Evolutionary conservation across 1,140 invertebrate genomes (phyloP).

Genomic region (Helicorthomorpha holstii): DNA sequence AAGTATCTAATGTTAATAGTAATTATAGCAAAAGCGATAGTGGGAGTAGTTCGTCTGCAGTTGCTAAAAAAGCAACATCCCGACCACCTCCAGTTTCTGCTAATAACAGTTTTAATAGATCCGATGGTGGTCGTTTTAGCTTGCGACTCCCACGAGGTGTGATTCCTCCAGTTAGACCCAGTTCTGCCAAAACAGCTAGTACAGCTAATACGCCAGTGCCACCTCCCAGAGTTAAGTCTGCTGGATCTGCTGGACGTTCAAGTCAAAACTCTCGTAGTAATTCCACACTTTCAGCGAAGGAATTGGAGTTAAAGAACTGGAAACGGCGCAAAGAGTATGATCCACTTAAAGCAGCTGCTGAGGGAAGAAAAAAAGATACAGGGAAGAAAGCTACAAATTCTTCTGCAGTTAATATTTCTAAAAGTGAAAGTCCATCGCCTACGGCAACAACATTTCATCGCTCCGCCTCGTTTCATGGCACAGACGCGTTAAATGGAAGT

Average conservation of each 20-base stretch:
- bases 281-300: slow-evolving; percentile 43
- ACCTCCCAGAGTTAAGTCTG: not conserved
- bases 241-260: not conserved
- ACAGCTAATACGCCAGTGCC: not conserved
- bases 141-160: not conserved
- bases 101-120: slow-evolving; percentile 31
- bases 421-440: slow-evolving; percentile 13
- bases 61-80: slow-evolving; percentile 1
- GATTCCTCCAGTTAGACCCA: slow-evolving; percentile 10
- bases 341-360: slow-evolving; percentile 63
- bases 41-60: not conserved
- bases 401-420: not conserved
- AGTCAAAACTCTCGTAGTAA: slow-evolving; percentile 29
- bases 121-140: slow-evolving; percentile 46
- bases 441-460: slow-evolving; percentile 29
- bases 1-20: not conserved
- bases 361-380: slow-evolving; percentile 32
- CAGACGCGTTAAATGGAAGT: slow-evolving; percentile 18
- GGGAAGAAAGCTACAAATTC: slow-evolving; percentile 11
- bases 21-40: too few species aligned
- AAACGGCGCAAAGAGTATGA: slow-evolving; percentile 77
- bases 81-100: slow-evolving; percentile 11
- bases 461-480: slow-evolving; percentile 36
- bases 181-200: slow-evolving; percentile 1
- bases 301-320: slow-evolving; percentile 80